phyloP scores from a whole-genome alignment of 2,113 vertebrate genomes.

The Osmerus eperlanus region DNA sequence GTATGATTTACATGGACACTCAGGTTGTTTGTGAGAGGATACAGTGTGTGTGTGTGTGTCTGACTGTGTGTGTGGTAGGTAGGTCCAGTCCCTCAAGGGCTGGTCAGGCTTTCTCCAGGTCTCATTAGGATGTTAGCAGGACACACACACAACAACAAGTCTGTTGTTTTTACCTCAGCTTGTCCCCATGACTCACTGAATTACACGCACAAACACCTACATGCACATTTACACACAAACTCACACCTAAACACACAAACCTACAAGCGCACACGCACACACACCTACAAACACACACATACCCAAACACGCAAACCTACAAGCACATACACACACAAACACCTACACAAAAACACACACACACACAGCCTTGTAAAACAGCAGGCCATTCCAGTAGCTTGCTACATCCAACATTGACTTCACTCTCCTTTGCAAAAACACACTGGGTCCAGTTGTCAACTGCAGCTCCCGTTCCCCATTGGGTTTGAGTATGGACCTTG shows the following conservation, averaged over 20 bases:
- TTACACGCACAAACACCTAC: not conserved
- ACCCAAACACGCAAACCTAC: not conserved
- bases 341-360: not conserved
- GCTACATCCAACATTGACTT: constrained; percentile 24
- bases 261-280: no score
- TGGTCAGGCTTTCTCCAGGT: not conserved
- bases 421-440: constrained; percentile 17
- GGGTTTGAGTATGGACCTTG: constrained; percentile 23
- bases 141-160: not conserved
- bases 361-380: constrained; percentile 24
- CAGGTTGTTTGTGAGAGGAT: not conserved
- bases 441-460: constrained; percentile 14
- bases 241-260: no score
- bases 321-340: not conserved
- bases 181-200: not conserved
- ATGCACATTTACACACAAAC: no score
- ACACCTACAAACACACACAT: not conserved
- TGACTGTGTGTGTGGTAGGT: not conserved
- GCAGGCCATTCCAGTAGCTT: constrained; percentile 30
- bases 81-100: not conserved
- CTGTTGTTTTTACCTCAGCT: constrained; percentile 11
- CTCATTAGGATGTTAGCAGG: not conserved
- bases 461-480: constrained; percentile 19
- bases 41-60: not conserved
- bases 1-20: no score